Evolutionary conservation across 64 coral and sea anemone genomes (phyloP), one percentile per base, ranked within the genome.

Genomic region (Porites australiensis): DNA sequence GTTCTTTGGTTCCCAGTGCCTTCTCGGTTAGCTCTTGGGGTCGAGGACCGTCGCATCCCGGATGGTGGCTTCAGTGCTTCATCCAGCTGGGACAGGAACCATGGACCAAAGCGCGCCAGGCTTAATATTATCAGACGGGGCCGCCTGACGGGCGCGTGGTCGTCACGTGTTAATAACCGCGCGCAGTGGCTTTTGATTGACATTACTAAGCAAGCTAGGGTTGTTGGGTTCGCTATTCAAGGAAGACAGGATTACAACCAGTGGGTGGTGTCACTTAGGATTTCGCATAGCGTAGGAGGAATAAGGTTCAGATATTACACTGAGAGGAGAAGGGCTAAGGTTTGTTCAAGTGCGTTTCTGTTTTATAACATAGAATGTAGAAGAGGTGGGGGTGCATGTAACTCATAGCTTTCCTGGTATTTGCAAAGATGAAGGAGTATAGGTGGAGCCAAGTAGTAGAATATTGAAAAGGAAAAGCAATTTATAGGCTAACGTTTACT

Each of bases 11-110:
- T 48, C 48, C 63, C 81, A 84, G 81, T 16, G 15, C 63, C 81
- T 13, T 68, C 81, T 84, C 63, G 63, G 62, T 68, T 84, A 60
- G 81, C 81, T 69, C 81, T 97, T 82, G 95, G 95, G 82, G 77
- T 94, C 64, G 95, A 94, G 75, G 95, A 97, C 49, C 72, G 92
- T 52, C 86, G 86, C 46, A 91, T 96, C 79, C 91, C 88, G 44
- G 70, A 87, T 77, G 84, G 86, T 11, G 83, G 70, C 37, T 37
- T 96, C 81, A 96, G 72, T 4, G 57, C 95, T 27, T 96, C 95
- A 37, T 94, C 95, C 20, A 71, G 58, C 4, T 90, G 88, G 88
- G 78, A 96, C 19, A 52, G 73, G 18, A 82, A 94, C 69, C 92
- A 94, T 50, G 92, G 88, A 54, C 88, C 95, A 45, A 79, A 82